phyloP scores from a whole-genome alignment of 1,140 invertebrate species.

The Xylocopa sonorina region DNA sequence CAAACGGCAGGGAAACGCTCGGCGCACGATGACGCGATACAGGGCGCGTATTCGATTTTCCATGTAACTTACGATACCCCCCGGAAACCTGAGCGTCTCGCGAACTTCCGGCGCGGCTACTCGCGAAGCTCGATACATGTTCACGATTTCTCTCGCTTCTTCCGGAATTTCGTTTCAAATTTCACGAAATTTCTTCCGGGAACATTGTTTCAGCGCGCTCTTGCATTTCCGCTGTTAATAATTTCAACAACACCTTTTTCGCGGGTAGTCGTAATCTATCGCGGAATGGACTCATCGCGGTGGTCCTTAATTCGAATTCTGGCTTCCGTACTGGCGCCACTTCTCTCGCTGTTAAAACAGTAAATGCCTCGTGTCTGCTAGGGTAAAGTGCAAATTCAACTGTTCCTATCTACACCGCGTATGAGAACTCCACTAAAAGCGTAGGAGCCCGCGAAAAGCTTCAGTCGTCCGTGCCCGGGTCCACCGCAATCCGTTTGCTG shows the following conservation, averaged over 20 bases:
- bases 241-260: background rate
- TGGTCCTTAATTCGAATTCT: constrained; percentile 23
- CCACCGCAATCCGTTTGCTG: constrained; percentile 40
- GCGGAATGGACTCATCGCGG: constrained; percentile 20
- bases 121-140: too few species aligned
- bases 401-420: constrained; percentile 49
- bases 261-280: constrained; percentile 25
- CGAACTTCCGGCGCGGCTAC: background rate
- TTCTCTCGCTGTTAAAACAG: constrained; percentile 27
- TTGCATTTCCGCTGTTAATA: background rate
- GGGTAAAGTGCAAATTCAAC: constrained; percentile 62
- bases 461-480: constrained; percentile 42
- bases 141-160: background rate
- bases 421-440: constrained; percentile 57
- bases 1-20: background rate
- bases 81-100: background rate
- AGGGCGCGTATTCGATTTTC: background rate
- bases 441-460: constrained; percentile 55
- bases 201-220: too few species aligned
- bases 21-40: background rate
- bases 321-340: constrained; percentile 8
- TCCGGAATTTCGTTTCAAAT: too few species aligned
- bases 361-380: constrained; percentile 39
- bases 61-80: constrained; percentile 8
- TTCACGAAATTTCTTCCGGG: background rate